Evolutionary conservation across 2,113 vertebrate species (phyloP).

Genomic region (Orycteropus afer): DNA sequence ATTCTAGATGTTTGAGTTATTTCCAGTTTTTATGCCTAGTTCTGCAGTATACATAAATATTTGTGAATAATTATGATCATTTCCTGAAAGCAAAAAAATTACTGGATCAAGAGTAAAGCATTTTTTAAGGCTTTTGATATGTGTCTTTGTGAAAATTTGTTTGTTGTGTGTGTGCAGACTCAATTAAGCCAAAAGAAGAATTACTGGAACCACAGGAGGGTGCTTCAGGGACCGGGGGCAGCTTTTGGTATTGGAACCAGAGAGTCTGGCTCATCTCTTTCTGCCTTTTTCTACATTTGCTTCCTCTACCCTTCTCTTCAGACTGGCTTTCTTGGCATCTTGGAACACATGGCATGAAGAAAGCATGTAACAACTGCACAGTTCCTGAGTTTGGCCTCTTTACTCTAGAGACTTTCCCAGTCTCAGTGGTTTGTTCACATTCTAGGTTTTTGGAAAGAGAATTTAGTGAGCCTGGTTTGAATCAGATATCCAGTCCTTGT

Average conservation of each 20-base stretch:
- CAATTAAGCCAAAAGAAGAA: not conserved
- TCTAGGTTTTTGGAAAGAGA: not conserved
- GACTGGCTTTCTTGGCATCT: not conserved
- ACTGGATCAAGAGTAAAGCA: not conserved
- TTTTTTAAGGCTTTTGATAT: not conserved
- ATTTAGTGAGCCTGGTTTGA: not conserved
- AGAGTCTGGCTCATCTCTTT: not conserved
- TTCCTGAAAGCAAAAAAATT: slow-evolving; percentile 11
- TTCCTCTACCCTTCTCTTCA: not conserved
- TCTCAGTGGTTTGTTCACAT: not conserved
- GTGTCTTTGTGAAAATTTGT: not conserved
- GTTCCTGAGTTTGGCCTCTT: not conserved
- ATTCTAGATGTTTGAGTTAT: no score
- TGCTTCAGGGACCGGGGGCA: not conserved
- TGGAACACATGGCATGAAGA: not conserved
- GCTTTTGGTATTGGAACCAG: not conserved
- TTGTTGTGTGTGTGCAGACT: not conserved
- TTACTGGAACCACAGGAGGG: not conserved
- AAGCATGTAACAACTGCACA: not conserved
- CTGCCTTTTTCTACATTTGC: not conserved
- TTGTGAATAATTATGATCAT: no score
- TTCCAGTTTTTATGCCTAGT: no score
- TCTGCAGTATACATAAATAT: no score
- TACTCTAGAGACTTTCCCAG: not conserved
- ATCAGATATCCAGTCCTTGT: not conserved